phyloP scores from a whole-genome alignment of 2,113 vertebrate species.

The Phalacrocorax brasilianus region DNA sequence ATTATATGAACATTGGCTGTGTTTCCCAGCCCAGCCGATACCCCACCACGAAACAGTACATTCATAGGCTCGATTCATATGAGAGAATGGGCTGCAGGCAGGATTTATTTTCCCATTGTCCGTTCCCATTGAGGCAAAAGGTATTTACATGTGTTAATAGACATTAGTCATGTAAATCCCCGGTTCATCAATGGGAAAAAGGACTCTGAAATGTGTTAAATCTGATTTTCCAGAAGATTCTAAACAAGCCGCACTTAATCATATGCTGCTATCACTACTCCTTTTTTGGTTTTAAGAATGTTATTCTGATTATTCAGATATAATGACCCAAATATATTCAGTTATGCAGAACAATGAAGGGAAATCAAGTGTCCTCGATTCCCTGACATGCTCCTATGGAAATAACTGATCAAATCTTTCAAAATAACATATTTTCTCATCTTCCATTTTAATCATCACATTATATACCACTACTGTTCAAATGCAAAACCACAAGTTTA shows the following conservation, averaged over 20 bases:
- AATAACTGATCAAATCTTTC: conserved; percentile 20
- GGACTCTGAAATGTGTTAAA: conserved; percentile 16
- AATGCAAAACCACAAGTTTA: background rate
- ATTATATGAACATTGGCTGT: background rate
- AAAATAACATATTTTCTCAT: conserved; percentile 7
- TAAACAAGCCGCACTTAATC: background rate
- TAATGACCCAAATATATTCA: conserved; percentile 37
- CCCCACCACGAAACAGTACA: background rate
- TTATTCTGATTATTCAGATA: conserved; percentile 30
- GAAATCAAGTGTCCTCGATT: conserved; percentile 50
- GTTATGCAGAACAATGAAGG: conserved; percentile 30
- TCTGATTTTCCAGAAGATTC: conserved; percentile 50
- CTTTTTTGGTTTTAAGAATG: conserved; percentile 2
- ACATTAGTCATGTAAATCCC: conserved; percentile 51
- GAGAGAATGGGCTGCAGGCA: conserved; percentile 16
- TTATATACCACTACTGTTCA: background rate
- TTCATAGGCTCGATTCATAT: background rate
- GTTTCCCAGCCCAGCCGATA: background rate
- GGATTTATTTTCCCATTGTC: conserved; percentile 37
- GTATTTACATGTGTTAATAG: conserved; percentile 40
- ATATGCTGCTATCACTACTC: background rate
- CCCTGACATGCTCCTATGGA: background rate
- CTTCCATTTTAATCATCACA: conserved; percentile 29
- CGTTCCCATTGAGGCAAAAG: background rate
- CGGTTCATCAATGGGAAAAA: background rate